These are phyloP conservation scores for Thamnophis elegans DNA, from an alignment of 2,797 vertebrate species.

Conservation along the genomic window DNA sequence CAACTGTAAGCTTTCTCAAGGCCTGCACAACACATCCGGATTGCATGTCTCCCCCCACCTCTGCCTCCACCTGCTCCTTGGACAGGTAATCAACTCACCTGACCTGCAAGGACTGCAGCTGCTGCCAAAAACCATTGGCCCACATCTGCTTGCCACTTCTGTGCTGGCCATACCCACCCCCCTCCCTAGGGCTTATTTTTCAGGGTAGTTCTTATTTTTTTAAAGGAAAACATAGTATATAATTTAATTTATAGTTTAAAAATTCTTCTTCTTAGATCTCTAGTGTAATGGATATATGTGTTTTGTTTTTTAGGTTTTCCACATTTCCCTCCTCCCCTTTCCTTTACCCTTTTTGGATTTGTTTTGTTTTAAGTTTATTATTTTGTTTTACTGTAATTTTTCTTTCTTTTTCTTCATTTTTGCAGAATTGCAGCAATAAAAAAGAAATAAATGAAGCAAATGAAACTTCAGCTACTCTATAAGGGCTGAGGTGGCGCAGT, in stretches of 20 bases:
- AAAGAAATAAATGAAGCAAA: not conserved
- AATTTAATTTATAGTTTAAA: not conserved
- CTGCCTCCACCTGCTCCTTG: not conserved
- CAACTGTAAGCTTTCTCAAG: not conserved
- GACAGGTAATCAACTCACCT: not conserved
- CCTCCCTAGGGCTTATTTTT: not conserved
- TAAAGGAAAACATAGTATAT: too few species aligned
- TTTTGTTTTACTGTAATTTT: not conserved
- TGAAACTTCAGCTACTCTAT: not conserved
- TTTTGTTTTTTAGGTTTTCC: not conserved
- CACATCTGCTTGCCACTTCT: not conserved
- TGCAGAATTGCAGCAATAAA: not conserved
- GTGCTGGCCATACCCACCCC: not conserved
- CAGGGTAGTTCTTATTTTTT: too few species aligned
- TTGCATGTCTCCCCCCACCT: not conserved
- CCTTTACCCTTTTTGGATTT: not conserved
- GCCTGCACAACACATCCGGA: not conserved
- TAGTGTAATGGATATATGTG: not conserved
- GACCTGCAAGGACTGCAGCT: accelerated
- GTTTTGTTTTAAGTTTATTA: not conserved
- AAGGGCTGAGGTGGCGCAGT: too few species aligned
- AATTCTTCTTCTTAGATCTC: not conserved
- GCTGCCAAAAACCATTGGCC: not conserved
- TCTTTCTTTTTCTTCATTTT: not conserved
- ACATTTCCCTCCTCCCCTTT: accelerated